Percentiles rank a stretch among this genome's conserved stretches.
These are phyloP conservation scores for Bursaphelenchus mucronatus DNA, from an alignment of 1,140 invertebrate species.

Conservation along the genomic window DNA sequence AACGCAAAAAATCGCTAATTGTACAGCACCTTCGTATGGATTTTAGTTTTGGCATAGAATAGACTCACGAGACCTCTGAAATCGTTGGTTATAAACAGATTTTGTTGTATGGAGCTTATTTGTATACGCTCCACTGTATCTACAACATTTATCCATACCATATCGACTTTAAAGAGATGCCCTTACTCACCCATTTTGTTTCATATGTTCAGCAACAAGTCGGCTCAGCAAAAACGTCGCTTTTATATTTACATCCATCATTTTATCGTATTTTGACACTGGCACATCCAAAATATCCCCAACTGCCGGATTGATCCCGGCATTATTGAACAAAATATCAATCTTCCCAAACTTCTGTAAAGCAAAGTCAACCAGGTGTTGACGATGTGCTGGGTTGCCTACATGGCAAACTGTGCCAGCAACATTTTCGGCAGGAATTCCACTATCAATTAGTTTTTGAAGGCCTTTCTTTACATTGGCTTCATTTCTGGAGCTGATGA, in stretches of 20 bases:
- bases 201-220: slow-evolving; percentile 77
- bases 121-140: too few species aligned
- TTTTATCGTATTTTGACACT: slow-evolving; percentile 69
- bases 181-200: slow-evolving; percentile 68
- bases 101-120: too few species aligned
- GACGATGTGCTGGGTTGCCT: slow-evolving; percentile 69
- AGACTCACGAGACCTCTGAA: too few species aligned
- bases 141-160: too few species aligned
- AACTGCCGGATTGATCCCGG: slow-evolving; percentile 74
- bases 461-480: slow-evolving; percentile 57
- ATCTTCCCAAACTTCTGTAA: slow-evolving; percentile 76
- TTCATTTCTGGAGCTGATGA: slow-evolving; percentile 75
- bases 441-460: slow-evolving; percentile 58
- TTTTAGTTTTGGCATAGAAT: too few species aligned
- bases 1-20: too few species aligned
- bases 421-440: slow-evolving; percentile 62
- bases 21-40: too few species aligned
- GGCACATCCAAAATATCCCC: slow-evolving; percentile 68
- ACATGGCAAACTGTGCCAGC: slow-evolving; percentile 63
- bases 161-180: too few species aligned
- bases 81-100: too few species aligned
- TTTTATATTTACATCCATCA: slow-evolving; percentile 93
- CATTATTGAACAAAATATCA: slow-evolving; percentile 93
- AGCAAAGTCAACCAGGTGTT: slow-evolving; percentile 72
- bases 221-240: slow-evolving; percentile 77